Evolutionary conservation across 2,797 vertebrate species (phyloP).

Genomic region (Harpagifer antarcticus): DNA sequence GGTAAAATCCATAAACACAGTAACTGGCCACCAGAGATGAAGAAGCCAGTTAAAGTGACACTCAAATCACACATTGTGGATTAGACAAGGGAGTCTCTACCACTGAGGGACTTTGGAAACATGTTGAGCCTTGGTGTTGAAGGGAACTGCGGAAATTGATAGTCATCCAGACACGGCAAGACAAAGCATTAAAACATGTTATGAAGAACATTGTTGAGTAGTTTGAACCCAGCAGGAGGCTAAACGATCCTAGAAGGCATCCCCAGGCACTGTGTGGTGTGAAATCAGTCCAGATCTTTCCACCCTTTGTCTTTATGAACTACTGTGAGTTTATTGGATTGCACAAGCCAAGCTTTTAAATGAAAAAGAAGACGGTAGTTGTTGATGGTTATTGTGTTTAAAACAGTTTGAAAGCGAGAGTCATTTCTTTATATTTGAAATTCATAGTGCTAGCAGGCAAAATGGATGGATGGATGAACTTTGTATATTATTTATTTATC

Average conservation of each 20-base stretch:
- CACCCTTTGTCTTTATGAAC: background rate
- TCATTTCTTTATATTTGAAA: background rate
- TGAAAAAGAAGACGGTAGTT: background rate
- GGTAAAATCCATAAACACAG: slow-evolving; percentile 34
- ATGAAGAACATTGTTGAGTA: background rate
- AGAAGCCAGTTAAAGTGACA: slow-evolving; percentile 18
- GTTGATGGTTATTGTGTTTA: background rate
- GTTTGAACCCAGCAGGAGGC: slow-evolving; percentile 11
- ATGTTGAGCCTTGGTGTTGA: background rate
- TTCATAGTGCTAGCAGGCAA: background rate
- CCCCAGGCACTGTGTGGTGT: background rate
- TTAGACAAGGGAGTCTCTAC: slow-evolving; percentile 10
- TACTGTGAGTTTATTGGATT: background rate
- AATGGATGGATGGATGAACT: background rate
- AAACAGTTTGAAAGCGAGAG: slow-evolving; percentile 1
- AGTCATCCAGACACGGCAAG: background rate
- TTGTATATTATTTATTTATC: background rate
- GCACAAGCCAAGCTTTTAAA: background rate
- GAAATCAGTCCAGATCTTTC: background rate
- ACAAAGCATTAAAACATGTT: background rate
- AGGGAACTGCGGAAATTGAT: background rate
- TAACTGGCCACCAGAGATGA: slow-evolving; percentile 30
- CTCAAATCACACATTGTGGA: slow-evolving; percentile 12
- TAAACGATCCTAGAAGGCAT: background rate
- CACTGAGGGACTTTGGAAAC: background rate